Base-by-base conservation (phyloP, 23 tunicate genomes). In the Botrylloides violaceus region DNA sequence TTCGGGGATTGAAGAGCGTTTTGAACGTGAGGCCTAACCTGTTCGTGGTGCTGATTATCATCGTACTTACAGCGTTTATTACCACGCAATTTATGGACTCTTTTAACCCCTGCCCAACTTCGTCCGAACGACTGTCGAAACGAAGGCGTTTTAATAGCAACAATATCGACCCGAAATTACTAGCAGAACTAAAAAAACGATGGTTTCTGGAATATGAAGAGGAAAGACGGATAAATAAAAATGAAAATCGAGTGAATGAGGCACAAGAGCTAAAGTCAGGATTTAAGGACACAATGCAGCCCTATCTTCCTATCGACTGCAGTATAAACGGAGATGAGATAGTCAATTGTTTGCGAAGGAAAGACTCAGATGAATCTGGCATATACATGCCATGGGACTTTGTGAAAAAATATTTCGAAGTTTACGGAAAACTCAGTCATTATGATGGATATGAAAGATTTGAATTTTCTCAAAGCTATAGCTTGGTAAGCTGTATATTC, bases 391-490 rank as follows among this genome's bases (percentile, higher is more conserved):
- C 97, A 19, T 90, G 76, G 71, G 58, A 29, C 36, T 90, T 90
- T 66, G 12, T 90, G 29, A 65, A 83, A 70, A 83, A 79, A 70
- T 90, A 83, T 62, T 90, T 73, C 56, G 97, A 90, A 20, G 85
- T 90, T 0, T 84, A 80, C 79, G 97, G 97, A 30, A 83, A 83
- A 75, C 50, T 90, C 75, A 78, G 75, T 64, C 89, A 90, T 74
- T 90, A 78, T 70, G 97, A 90, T 83, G 90, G 97, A 25, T 90
- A 90, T 58, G 79, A 90, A 75, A 79, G 97, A 5, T 90, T 90
- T 62, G 97, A 90, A 60, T 90, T 90, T 62, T 59, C 50, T n/a
- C 96, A 88, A 64, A 88, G 88, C 61, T 70, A 81, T 72, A 37
- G 73, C 7, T n/a, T n/a, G n/a, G n/a, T n/a, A n/a, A n/a, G n/a